phyloP scores from a whole-genome alignment of 1,140 invertebrate species.

The Panagrolaimus sp. region DNA sequence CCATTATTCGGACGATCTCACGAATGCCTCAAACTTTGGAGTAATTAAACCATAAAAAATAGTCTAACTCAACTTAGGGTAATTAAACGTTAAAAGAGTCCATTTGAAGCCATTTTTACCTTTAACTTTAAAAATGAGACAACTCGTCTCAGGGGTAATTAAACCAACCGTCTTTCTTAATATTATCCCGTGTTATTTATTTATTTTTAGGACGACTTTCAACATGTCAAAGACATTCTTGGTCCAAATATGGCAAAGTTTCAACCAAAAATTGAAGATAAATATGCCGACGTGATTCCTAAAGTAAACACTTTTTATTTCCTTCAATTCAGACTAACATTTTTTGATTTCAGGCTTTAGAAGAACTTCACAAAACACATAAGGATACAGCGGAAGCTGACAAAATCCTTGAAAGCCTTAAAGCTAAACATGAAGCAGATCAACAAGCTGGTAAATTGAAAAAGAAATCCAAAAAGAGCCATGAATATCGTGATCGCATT shows the following conservation, averaged over 20 bases:
- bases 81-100: background rate
- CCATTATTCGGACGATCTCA: too few relatives aligned
- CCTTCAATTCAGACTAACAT: background rate
- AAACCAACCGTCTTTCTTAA: conserved; percentile 3
- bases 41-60: conserved; percentile 13
- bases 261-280: too few relatives aligned
- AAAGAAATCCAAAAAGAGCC: background rate
- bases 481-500: background rate
- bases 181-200: too few relatives aligned
- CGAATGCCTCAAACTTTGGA: conserved; percentile 14
- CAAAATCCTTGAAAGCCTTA: background rate
- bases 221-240: too few relatives aligned
- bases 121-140: too few relatives aligned
- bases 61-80: background rate
- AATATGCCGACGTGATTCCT: too few relatives aligned
- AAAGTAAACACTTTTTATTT: too few relatives aligned
- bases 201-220: too few relatives aligned
- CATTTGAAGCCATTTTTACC: too few relatives aligned
- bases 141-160: background rate
- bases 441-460: background rate
- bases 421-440: background rate
- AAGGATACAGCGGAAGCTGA: background rate
- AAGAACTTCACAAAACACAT: background rate
- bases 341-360: background rate
- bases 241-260: too few relatives aligned